A percentile compares a stretch with the other conserved stretches of the same genome.
These are phyloP conservation scores for Taenioides sp. DNA, from an alignment of 2,797 vertebrate species.

Conservation along the genomic window DNA sequence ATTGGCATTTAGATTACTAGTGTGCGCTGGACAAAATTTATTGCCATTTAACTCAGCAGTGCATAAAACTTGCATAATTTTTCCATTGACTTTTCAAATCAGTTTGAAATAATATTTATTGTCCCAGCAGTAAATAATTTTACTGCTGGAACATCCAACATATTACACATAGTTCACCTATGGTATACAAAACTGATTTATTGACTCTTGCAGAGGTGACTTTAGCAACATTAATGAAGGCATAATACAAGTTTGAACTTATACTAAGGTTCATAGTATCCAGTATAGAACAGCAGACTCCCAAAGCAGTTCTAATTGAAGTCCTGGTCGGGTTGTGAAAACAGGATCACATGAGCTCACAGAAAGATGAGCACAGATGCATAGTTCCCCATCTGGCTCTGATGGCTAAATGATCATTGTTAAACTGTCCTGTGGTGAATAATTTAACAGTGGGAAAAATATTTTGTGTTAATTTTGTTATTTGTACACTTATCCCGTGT, in stretches of 20 bases:
- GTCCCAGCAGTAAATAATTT: too few species aligned
- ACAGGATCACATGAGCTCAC: slow-evolving; percentile 36
- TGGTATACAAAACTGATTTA: neutral
- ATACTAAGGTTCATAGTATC: neutral
- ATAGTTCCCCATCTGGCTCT: slow-evolving; percentile 70
- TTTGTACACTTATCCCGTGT: slow-evolving; percentile 18
- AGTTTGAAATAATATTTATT: too few species aligned
- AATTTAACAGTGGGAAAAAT: neutral
- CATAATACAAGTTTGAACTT: neutral
- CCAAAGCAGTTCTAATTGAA: neutral
- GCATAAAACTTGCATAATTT: too few species aligned
- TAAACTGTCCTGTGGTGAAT: slow-evolving; percentile 73
- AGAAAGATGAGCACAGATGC: slow-evolving; percentile 64
- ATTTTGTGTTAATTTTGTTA: slow-evolving; percentile 24
- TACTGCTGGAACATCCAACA: too few species aligned
- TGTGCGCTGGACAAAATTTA: neutral
- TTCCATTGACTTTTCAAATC: too few species aligned
- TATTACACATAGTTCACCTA: neutral
- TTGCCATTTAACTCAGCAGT: too few species aligned
- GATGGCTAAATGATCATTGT: slow-evolving; percentile 74
- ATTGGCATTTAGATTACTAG: neutral
- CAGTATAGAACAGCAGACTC: neutral
- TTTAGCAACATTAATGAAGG: neutral
- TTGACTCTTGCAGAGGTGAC: neutral
- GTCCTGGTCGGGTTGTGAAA: neutral